These are phyloP conservation scores for Merodon equestris DNA, from an alignment of 2,888 invertebrate species.

Conservation along the genomic window DNA sequence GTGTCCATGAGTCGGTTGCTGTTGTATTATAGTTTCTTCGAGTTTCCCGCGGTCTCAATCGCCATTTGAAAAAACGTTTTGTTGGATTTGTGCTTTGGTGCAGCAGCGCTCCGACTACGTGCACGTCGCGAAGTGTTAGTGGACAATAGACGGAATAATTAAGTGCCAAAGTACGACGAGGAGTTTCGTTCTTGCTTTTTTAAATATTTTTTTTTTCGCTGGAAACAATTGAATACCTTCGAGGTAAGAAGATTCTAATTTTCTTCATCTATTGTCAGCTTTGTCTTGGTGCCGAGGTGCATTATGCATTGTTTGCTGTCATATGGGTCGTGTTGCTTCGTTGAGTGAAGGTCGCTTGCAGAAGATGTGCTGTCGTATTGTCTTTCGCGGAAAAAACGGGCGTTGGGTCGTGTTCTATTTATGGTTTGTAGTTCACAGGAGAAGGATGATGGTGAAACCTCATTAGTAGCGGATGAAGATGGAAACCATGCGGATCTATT, in stretches of 20 bases:
- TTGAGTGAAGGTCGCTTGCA: slow-evolving; percentile 29
- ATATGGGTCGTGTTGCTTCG: slow-evolving; percentile 1
- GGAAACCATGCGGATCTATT: background rate
- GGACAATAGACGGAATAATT: slow-evolving; percentile 51
- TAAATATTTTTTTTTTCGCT: slow-evolving; percentile 1
- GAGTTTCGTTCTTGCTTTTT: too few species aligned
- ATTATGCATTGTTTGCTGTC: background rate
- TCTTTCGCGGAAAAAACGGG: background rate
- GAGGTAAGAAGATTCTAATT: slow-evolving; percentile 43
- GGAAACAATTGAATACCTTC: slow-evolving; percentile 54
- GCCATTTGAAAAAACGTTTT: slow-evolving; percentile 27
- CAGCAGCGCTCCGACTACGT: slow-evolving; percentile 35
- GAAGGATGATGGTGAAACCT: slow-evolving; percentile 18
- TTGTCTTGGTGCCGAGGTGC: background rate
- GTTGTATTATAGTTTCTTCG: slow-evolving; percentile 29
- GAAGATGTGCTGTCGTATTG: slow-evolving; percentile 6
- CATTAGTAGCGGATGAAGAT: slow-evolving; percentile 17
- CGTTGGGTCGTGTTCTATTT: slow-evolving; percentile 15
- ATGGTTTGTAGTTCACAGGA: background rate
- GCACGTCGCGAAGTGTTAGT: slow-evolving; percentile 50
- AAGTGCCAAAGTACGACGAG: slow-evolving; percentile 53
- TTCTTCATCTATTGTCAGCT: background rate
- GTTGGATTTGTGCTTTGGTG: slow-evolving; percentile 16
- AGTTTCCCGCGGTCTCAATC: slow-evolving; percentile 36
- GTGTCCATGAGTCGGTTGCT: slow-evolving; percentile 15